A percentile compares a stretch with the other conserved stretches of the same genome.
phyloP scores from a whole-genome alignment of 1,140 invertebrate genomes.

The Orchesella cincta region DNA sequence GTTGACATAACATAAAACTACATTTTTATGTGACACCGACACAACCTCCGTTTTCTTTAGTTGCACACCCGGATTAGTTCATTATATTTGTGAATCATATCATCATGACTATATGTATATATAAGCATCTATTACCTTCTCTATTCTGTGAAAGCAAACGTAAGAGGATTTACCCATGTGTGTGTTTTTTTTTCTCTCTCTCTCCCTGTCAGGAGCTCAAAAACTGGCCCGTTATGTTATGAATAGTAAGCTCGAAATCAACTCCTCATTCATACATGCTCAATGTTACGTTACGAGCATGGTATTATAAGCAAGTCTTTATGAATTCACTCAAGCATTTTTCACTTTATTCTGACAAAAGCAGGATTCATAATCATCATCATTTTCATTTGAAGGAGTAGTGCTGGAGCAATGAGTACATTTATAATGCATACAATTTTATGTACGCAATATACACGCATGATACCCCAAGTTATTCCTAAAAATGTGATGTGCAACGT shows the following conservation, averaged over 20 bases:
- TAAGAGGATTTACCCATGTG: constrained; percentile 19
- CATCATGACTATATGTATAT: neutral
- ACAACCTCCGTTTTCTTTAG: too few species aligned
- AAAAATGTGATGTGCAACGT: too few species aligned
- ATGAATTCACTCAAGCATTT: constrained; percentile 21
- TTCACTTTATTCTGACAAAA: constrained; percentile 25
- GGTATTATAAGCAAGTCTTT: neutral
- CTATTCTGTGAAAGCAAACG: neutral
- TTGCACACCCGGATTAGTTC: neutral
- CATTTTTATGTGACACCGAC: too few species aligned
- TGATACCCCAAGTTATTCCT: too few species aligned
- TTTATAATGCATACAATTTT: too few species aligned
- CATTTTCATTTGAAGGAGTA: neutral
- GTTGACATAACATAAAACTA: too few species aligned
- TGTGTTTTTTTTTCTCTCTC: neutral
- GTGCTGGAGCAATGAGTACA: neutral
- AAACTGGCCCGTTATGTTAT: neutral
- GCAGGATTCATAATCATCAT: constrained; percentile 5
- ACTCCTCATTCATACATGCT: constrained; percentile 1
- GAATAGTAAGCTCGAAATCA: neutral
- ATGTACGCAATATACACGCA: too few species aligned
- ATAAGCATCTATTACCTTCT: neutral
- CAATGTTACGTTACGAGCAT: constrained; percentile 4
- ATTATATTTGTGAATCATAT: too few species aligned
- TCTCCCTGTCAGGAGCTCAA: neutral